Base-by-base conservation (phyloP, 35 echinoderm and acorn worm species). In the Amphiura filiformis region DNA sequence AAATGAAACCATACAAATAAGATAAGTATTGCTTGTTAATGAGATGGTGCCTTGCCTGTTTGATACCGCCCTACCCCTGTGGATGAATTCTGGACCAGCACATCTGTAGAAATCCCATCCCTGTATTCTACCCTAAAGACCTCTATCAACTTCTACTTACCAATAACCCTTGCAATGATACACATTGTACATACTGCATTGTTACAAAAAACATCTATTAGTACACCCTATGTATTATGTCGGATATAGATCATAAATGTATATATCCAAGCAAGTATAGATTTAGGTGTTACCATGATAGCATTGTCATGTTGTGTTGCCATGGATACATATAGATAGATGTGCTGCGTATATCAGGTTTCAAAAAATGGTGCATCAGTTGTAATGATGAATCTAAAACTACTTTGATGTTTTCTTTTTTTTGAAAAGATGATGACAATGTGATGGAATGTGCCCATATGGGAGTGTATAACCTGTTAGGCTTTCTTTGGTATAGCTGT, bases 271-370 rank as follows among this genome's bases (percentile, higher is more conserved):
- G 17, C 41, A 47, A 47, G 41, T 17, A 47, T 47, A 4, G 4
- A 47, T 47, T n/a, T 47, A 47, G 5, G 41, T 47, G 41, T 47
- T 47, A 17, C 17, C 17, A 47, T 17, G 5, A 47, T 47, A 47
- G 41, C 41, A 47, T n/a, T n/a, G n/a, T 47, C 41, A 47, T 47
- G 41, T 47, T 70, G 61, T 70, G 15, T 18, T 26, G 61, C 26
- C 61, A 70, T 70, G 15, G 61, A 70, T 2, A n/a, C n/a, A n/a
- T n/a, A 26, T 70, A n/a, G 61, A 3, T 70, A 70, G 61, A 70
- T 70, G 61, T 70, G 61, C 61, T 70, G 61, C 61, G 61, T 70
- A 70, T 70, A 30, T 70, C 61, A 70, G 61, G 61, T 2, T 70
- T 30, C 41, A 47, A 70, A 70, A 70, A 70, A 70, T 70, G 61